Percentiles rank a stretch among this genome's conserved stretches.
Evolutionary conservation across 1,140 invertebrate species (phyloP).

Genomic region (Drosophila eugracilis): DNA sequence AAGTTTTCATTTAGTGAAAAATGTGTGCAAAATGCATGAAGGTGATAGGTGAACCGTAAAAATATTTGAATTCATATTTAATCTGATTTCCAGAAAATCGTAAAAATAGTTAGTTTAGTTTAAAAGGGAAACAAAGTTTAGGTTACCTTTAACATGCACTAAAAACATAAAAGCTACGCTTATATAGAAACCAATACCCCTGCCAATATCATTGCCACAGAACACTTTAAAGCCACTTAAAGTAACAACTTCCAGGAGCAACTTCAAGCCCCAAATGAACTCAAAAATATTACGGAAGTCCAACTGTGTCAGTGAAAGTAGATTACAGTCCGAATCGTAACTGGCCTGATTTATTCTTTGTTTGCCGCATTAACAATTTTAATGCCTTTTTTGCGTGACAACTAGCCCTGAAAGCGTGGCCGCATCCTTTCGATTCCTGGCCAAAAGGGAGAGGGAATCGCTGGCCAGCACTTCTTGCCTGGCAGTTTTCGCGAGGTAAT

Average conservation of each 20-base stretch:
- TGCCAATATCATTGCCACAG: too few relatives aligned
- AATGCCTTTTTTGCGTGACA: conserved; percentile 54
- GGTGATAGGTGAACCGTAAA: neutral
- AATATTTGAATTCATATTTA: neutral
- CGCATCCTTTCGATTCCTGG: conserved; percentile 14
- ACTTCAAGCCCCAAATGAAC: too few relatives aligned
- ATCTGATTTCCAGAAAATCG: neutral
- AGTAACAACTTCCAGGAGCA: too few relatives aligned
- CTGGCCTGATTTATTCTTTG: conserved; percentile 29
- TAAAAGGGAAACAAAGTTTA: too few relatives aligned
- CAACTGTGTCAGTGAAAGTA: neutral
- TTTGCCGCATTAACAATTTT: conserved; percentile 26
- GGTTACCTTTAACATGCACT: too few relatives aligned
- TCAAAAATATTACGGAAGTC: neutral
- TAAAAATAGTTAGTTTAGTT: neutral
- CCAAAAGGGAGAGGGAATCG: neutral
- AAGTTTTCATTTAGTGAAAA: neutral
- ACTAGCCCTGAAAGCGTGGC: conserved; percentile 23
- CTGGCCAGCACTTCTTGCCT: neutral
- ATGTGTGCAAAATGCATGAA: neutral
- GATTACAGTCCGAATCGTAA: neutral
- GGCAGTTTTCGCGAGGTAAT: conserved; percentile 47
- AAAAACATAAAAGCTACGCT: too few relatives aligned
- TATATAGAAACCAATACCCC: too few relatives aligned
- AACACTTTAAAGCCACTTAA: too few relatives aligned